phyloP scores from a whole-genome alignment of 2,797 vertebrate species.

The Sphenopsis melanotis region DNA sequence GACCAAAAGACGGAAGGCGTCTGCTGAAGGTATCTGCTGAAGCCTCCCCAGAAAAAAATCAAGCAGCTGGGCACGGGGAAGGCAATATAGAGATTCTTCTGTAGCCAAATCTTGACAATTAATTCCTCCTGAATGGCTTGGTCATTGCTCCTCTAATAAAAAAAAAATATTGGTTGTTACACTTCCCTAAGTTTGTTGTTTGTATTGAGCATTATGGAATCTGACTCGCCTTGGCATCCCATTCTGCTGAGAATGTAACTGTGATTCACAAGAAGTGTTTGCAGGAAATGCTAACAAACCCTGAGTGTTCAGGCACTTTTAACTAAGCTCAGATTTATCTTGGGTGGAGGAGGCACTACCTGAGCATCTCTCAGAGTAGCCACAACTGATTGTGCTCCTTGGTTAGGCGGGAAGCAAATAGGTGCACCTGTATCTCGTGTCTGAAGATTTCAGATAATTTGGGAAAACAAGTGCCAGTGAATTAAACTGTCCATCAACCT shows the following conservation, averaged over 20 bases:
- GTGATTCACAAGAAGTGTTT: neutral
- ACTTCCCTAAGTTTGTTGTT: neutral
- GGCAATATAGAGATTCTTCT: conserved; percentile 14
- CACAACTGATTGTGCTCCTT: neutral
- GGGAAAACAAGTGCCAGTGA: neutral
- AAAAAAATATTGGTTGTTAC: conserved; percentile 40
- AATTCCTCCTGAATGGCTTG: conserved; percentile 47
- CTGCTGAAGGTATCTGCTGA: conserved; percentile 5
- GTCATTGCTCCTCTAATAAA: conserved; percentile 37
- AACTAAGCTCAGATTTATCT: neutral
- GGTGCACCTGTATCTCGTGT: neutral
- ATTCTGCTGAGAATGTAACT: neutral
- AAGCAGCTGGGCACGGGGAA: neutral
- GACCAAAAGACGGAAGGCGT: conserved; percentile 2
- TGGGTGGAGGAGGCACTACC: neutral
- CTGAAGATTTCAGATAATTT: neutral
- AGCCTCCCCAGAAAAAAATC: neutral
- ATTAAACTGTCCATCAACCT: neutral
- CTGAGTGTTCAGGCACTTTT: neutral
- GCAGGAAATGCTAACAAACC: neutral
- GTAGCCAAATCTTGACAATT: conserved; percentile 51
- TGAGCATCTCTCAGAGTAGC: neutral
- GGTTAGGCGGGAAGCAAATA: neutral
- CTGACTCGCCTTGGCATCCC: neutral
- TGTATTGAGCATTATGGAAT: neutral